A percentile compares a stretch with the other conserved stretches of the same genome.
Conservation (phyloP, 2,113 vertebrate genomes). For the Asarcornis scutulata region DNA sequence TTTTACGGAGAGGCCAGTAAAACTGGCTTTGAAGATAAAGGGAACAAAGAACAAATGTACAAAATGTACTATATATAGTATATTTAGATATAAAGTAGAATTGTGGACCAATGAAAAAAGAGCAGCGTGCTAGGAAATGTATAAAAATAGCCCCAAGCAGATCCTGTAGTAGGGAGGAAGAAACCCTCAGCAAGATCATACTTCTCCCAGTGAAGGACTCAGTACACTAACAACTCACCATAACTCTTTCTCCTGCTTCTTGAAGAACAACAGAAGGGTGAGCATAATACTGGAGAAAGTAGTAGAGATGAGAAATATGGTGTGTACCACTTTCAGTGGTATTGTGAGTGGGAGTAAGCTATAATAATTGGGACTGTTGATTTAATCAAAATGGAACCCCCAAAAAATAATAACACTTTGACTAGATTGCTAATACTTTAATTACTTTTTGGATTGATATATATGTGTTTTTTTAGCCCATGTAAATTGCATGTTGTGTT, state of each 20-base stretch:
- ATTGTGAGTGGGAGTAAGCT: not conserved
- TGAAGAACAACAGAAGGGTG: not conserved
- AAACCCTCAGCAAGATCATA: not conserved
- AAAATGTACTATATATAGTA: not conserved
- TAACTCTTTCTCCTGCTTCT: not conserved
- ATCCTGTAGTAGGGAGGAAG: not conserved
- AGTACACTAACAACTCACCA: rapidly evolving
- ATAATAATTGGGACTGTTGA: not conserved
- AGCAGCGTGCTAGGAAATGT: slow-evolving; percentile 20
- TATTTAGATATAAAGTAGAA: slow-evolving; percentile 15
- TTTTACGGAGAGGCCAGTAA: not conserved
- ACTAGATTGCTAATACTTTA: not conserved
- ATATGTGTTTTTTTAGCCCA: not conserved
- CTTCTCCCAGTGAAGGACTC: not conserved
- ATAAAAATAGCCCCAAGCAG: slow-evolving; percentile 32
- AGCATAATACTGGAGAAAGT: not conserved
- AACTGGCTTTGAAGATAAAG: slow-evolving; percentile 38
- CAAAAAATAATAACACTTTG: not conserved
- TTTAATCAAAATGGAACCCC: not conserved
- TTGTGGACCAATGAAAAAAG: not conserved
- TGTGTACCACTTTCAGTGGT: not conserved
- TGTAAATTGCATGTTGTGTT: not conserved
- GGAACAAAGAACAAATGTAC: slow-evolving; percentile 35
- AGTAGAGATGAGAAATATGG: not conserved
- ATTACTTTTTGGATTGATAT: not conserved